Evolutionary conservation across 1,140 invertebrate genomes (phyloP), one percentile per base, ranked within the genome.

Genomic region (Neoseiulus cucumeris): DNA sequence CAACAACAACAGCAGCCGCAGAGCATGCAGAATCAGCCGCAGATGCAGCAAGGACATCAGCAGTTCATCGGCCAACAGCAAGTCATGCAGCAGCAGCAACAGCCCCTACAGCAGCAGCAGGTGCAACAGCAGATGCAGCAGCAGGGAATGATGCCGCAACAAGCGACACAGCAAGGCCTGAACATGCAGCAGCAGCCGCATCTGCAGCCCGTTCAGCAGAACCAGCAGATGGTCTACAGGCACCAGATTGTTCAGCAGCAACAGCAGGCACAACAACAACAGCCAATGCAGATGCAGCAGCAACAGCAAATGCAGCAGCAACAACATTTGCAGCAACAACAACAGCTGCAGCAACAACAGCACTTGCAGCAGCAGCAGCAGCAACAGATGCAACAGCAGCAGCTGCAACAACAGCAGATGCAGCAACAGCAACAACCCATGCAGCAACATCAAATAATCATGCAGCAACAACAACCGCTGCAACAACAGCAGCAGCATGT

Each of bases 1-100:
- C 45, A 47, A 14, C 45, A 47, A 25, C 45, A 59, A 33, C 51
- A 59, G 22, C 51, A 59, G 51, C 51, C 25, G 17, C 51, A 59
- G 9, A 39, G 33, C 33, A 39, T 39, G 51, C 51, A 59, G 51
- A 59, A 59, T 33, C 51, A 59, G 51, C 51, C 51, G 51, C 51
- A 59, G 51, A 59, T 59, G 51, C 51, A 59, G 51, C 51, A 59
- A 59, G 51, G 51, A 59, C 51, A 59, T 59, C 51, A 25, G 51
- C 51, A 59, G 51, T 39, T 39, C 33, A 39, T 39, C 9, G 33
- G 33, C 33, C 51, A 59, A 33, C 51, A 59, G 51, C 33, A 25
- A 33, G 33, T 33, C 33, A 25, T 59, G 14, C 14, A 20, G 51
- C 51, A 59, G 22, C 51, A 59, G 22, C 51, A 59, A 33, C 51